Conservation (phyloP, 2,888 invertebrate species). For the Alcis repandata region DNA sequence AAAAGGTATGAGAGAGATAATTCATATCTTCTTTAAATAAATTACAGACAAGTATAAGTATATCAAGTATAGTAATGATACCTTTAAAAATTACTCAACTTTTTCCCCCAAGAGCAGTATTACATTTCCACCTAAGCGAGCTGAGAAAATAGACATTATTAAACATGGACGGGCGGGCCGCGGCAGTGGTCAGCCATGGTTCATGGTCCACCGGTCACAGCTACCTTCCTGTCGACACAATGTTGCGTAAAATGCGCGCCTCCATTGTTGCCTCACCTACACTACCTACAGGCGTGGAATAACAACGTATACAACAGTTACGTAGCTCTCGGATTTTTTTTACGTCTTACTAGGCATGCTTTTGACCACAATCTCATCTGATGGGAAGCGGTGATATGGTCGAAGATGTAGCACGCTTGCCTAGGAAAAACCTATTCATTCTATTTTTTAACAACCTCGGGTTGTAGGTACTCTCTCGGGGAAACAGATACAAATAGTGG, state of each 20-base stretch:
- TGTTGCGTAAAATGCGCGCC: slow-evolving; percentile 83
- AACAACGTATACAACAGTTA: slow-evolving; percentile 17
- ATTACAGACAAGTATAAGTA: neutral
- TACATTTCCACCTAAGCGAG: slow-evolving; percentile 16
- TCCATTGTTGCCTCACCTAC: slow-evolving; percentile 72
- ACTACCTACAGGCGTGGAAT: slow-evolving; percentile 50
- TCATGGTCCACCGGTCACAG: slow-evolving; percentile 44
- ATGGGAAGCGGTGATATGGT: too few relatives aligned
- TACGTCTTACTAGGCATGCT: too few relatives aligned
- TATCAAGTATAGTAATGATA: too few relatives aligned
- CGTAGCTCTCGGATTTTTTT: slow-evolving; percentile 3
- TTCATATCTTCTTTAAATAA: too few relatives aligned
- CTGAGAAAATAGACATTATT: slow-evolving; percentile 25
- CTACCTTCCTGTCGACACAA: slow-evolving; percentile 64
- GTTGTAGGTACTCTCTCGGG: too few relatives aligned
- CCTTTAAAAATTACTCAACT: neutral
- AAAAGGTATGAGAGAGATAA: too few relatives aligned
- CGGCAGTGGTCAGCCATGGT: slow-evolving; percentile 31
- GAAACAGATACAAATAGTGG: too few relatives aligned
- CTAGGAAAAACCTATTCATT: too few relatives aligned
- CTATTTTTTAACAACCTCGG: too few relatives aligned
- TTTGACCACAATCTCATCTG: too few relatives aligned
- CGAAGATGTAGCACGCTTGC: too few relatives aligned
- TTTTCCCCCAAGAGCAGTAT: neutral
- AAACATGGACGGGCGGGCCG: slow-evolving; percentile 21